phyloP scores from a whole-genome alignment of 1,140 invertebrate genomes.

The Streblospio benedicti region DNA sequence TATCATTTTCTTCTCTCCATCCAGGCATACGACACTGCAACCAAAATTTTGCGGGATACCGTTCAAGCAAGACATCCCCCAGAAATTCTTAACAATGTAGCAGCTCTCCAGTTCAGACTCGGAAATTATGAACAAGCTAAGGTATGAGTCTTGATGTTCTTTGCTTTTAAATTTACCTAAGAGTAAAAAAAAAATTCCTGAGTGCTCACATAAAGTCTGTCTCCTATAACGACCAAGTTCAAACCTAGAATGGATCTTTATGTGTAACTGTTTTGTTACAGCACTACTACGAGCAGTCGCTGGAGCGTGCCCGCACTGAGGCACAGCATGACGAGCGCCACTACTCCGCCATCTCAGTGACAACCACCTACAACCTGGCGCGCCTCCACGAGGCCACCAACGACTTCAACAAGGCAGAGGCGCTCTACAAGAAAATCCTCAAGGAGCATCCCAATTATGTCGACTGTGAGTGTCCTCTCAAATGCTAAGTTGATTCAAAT shows the following conservation, averaged over 20 bases:
- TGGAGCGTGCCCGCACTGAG: slow-evolving; percentile 65
- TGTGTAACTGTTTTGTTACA: too few relatives aligned
- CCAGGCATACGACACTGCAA: slow-evolving; percentile 89
- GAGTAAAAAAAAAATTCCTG: too few relatives aligned
- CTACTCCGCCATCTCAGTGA: slow-evolving; percentile 92
- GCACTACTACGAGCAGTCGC: slow-evolving; percentile 75
- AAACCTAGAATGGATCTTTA: too few relatives aligned
- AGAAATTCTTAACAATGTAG: slow-evolving; percentile 97
- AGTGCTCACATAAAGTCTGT: neutral
- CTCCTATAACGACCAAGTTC: too few relatives aligned
- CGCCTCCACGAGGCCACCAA: slow-evolving; percentile 86
- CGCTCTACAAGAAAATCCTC: slow-evolving; percentile 91
- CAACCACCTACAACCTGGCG: slow-evolving; percentile 88
- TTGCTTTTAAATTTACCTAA: too few relatives aligned
- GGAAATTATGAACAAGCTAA: slow-evolving; percentile 48
- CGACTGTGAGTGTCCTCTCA: slow-evolving; percentile 69
- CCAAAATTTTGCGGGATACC: slow-evolving; percentile 83
- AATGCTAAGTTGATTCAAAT: too few relatives aligned
- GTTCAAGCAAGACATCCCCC: slow-evolving; percentile 90
- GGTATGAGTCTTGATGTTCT: slow-evolving; percentile 24
- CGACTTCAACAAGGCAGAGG: slow-evolving; percentile 90
- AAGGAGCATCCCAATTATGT: slow-evolving; percentile 95
- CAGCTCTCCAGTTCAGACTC: slow-evolving; percentile 73
- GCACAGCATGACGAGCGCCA: slow-evolving; percentile 70
- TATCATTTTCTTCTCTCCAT: too few relatives aligned